Base-by-base conservation (phyloP, 2,888 invertebrate species). In the Microplitis deprimator region DNA sequence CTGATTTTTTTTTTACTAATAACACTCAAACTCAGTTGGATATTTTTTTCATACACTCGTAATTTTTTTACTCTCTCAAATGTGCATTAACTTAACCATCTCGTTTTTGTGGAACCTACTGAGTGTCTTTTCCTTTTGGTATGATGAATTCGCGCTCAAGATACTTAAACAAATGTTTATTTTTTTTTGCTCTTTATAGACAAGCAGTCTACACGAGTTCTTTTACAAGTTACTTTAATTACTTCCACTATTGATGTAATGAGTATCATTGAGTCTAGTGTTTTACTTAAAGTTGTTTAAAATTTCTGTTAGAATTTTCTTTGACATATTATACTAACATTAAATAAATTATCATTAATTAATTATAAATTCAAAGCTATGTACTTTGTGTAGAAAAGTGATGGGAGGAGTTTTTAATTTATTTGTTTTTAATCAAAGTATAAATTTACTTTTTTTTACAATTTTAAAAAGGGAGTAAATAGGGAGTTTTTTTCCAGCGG, bases 201-300 rank as follows among this genome's bases (percentile, higher is more conserved):
- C 50, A 50, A 50, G 50, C 13, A 50, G 50, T 50, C 8, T 16
- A 20, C 20, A 20, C 16, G 20, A 16, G 16, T 39, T 40, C 29
- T 29, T 16, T 40, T n/a, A 17, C 17, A 38, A 59, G 20, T 70
- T 62, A 61, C 68, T 70, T 70, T 29, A 60, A 70, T 70, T 77
- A 62, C 50, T 73, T 75, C 70, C 29, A 38, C 68, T 38, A 38
- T 50, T 64, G 10, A 70, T 69, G 64, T 73, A 68, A 73, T 40
- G 41, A 60, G 62, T 72, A 17, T n/a, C 17, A 71, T 71, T 74
- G 20, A 59, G 61, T 77, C 16, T 16, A 59, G 61, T 67, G 29
- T 68, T 74, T 60, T 38, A 39, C 17, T 68, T 17, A 0, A 29
- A 29, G 29, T 29, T 29, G 29, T 29, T 29, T 4, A 29, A 29